phyloP scores from a whole-genome alignment of 2,113 vertebrate species.

The Brachionichthys hirsutus region DNA sequence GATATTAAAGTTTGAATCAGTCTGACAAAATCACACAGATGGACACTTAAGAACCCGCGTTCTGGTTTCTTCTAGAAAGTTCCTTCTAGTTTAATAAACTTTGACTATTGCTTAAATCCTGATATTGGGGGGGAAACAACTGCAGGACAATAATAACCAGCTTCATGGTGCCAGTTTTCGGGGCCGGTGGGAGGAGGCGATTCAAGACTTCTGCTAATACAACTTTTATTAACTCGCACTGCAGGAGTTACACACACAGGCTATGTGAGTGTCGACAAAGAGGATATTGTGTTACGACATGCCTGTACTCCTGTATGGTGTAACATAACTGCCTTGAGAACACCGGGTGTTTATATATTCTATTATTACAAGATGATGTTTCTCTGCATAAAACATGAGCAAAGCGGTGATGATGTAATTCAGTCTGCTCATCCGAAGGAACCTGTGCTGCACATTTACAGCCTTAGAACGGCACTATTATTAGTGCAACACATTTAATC shows the following conservation, averaged over 20 bases:
- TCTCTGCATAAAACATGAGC: slow-evolving; percentile 26
- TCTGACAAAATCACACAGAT: too few species aligned
- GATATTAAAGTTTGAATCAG: too few species aligned
- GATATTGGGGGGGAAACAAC: too few species aligned
- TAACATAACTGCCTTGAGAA: slow-evolving; percentile 13
- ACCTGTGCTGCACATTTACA: slow-evolving; percentile 25
- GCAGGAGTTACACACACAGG: neutral
- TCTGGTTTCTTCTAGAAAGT: too few species aligned
- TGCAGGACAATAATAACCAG: neutral
- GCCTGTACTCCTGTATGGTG: too few species aligned
- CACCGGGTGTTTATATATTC: slow-evolving; percentile 48
- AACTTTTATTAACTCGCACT: neutral
- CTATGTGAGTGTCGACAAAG: neutral
- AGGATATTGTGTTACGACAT: neutral
- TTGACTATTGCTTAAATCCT: too few species aligned
- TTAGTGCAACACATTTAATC: slow-evolving; percentile 15
- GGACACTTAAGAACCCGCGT: too few species aligned
- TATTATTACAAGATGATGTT: slow-evolving; percentile 21
- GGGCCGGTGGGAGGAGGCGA: neutral
- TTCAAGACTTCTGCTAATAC: too few species aligned
- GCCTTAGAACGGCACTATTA: slow-evolving; percentile 14
- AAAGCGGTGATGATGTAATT: slow-evolving; percentile 49
- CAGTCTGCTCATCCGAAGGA: slow-evolving; percentile 31
- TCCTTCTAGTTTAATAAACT: too few species aligned
- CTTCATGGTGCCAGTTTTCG: neutral